Evolutionary conservation across 1,140 invertebrate species (phyloP).

Genomic region (Musca vetustissima): DNA sequence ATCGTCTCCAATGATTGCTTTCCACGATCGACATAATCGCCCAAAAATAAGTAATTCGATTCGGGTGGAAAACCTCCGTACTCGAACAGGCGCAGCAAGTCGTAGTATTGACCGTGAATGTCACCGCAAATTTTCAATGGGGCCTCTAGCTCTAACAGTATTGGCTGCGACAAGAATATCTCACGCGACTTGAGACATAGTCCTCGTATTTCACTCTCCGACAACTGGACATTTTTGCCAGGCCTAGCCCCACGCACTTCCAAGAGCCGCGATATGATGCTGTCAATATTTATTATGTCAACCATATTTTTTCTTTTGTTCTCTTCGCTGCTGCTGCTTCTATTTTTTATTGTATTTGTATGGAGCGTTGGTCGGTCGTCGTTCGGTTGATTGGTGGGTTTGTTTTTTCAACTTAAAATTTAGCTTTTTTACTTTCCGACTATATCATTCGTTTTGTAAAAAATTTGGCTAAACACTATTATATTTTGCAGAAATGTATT

Average conservation of each 20-base stretch:
- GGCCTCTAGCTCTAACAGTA: conserved; percentile 95
- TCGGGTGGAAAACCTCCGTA: conserved; percentile 99
- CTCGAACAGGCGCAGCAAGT: conserved; percentile 95
- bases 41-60: conserved; percentile 98
- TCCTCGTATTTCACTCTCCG: conserved; percentile 93
- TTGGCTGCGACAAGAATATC: conserved; percentile 98
- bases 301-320: conserved; percentile 41
- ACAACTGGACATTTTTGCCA: conserved; percentile 94
- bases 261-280: conserved; percentile 52
- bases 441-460: not conserved
- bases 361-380: conserved; percentile 20
- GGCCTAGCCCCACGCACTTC: conserved; percentile 55
- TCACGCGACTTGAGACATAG: conserved; percentile 95
- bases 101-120: conserved; percentile 99
- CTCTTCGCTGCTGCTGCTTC: conserved; percentile 14
- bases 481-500: conserved; percentile 22
- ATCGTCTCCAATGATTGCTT: conserved; percentile 90
- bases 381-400: conserved; percentile 22
- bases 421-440: not conserved
- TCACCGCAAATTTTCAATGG: conserved; percentile 99
- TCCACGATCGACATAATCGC: conserved; percentile 83
- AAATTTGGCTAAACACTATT: conserved; percentile 21
- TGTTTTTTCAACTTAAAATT: conserved; percentile 16
- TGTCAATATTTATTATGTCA: conserved; percentile 54
- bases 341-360: conserved; percentile 11